phyloP scores from a whole-genome alignment of 1,140 invertebrate genomes.

The Drosophila seguyi region DNA sequence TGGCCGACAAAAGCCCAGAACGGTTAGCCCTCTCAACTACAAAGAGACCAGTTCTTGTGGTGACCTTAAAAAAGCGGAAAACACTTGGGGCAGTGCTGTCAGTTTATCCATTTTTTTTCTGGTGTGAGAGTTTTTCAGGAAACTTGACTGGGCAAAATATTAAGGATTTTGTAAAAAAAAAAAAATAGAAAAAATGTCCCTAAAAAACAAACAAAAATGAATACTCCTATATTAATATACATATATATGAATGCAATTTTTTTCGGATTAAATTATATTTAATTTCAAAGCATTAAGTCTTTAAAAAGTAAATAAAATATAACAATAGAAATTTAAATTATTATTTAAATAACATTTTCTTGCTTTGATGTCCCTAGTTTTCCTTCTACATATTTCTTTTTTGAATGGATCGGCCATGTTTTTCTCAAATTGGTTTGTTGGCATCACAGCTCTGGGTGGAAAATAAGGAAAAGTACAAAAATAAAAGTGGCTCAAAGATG shows the following conservation, averaged over 20 bases:
- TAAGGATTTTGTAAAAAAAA: no score
- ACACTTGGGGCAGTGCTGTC: conserved; percentile 5
- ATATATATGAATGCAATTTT: no score
- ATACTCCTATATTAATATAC: no score
- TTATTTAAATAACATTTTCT: no score
- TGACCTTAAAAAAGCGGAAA: conserved; percentile 22
- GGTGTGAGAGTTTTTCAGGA: not conserved
- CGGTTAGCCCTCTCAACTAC: conserved; percentile 24
- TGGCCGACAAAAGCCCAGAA: conserved; percentile 31
- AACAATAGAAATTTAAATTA: no score
- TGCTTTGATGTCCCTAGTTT: not conserved
- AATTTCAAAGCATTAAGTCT: no score
- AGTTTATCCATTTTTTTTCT: not conserved
- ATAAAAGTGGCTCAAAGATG: conserved; percentile 28
- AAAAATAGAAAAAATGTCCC: no score
- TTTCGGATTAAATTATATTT: no score
- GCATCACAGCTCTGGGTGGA: conserved; percentile 2
- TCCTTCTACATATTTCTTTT: not conserved
- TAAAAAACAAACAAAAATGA: no score
- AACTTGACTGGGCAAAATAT: not conserved
- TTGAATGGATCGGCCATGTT: not conserved
- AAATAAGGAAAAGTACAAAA: conserved; percentile 24
- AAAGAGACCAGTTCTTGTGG: conserved; percentile 25
- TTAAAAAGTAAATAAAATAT: no score
- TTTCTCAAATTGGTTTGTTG: not conserved